Evolutionary conservation across 2,797 vertebrate genomes (phyloP).

Genomic region (Phalanger gymnotis): DNA sequence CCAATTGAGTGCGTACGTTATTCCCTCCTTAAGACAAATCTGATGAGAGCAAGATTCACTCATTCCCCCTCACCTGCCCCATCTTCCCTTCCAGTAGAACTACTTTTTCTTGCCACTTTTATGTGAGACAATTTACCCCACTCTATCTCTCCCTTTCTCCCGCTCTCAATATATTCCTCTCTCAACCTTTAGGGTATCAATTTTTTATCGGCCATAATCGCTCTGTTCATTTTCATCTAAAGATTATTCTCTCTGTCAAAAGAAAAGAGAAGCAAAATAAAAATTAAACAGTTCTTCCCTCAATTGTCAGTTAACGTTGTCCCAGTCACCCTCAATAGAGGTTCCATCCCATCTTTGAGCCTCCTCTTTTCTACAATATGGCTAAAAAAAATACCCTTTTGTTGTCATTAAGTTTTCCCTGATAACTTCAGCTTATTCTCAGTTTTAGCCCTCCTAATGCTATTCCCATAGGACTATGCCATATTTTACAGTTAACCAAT

Average conservation of each 20-base stretch:
- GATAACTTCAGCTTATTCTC: not conserved
- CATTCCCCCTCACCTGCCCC: too few relatives aligned
- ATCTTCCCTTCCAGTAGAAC: too few relatives aligned
- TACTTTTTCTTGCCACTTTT: too few relatives aligned
- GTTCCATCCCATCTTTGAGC: not conserved
- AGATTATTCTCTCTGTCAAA: not conserved
- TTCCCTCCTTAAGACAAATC: too few relatives aligned
- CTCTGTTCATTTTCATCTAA: not conserved
- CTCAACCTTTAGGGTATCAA: too few relatives aligned
- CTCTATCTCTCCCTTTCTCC: too few relatives aligned
- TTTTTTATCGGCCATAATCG: not conserved
- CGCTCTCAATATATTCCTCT: too few relatives aligned
- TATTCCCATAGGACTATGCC: not conserved
- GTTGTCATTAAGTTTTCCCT: too few relatives aligned
- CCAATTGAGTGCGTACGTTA: too few relatives aligned
- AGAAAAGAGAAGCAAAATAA: not conserved
- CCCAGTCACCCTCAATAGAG: not conserved
- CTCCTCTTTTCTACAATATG: not conserved
- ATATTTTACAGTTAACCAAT: not conserved
- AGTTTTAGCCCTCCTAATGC: not conserved
- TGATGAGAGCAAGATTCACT: too few relatives aligned
- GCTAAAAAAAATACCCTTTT: too few relatives aligned
- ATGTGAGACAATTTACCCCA: too few relatives aligned
- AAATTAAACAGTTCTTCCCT: not conserved
- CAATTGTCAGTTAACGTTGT: not conserved